These are phyloP conservation scores for Oryctolagus cuniculus DNA, from an alignment of 2,113 vertebrate species.

Conservation along the genomic window mOryCun1.1 NC_091435.1:56050001-56050500, in stretches of 20 bases:
- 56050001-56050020: not conserved
- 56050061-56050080: not conserved
- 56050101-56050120: not conserved
- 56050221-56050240: not conserved
- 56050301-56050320: too few relatives aligned
- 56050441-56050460: too few relatives aligned
- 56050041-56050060: not conserved
- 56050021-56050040: conserved; percentile 6
- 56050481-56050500: too few relatives aligned
- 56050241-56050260: not conserved
- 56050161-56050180: conserved; percentile 17
- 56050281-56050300: too few relatives aligned
- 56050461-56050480: too few relatives aligned
- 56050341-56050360: too few relatives aligned
- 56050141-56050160: conserved; percentile 19
- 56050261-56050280: too few relatives aligned
- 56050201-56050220: conserved; percentile 44
- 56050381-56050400: too few relatives aligned
- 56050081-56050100: conserved; percentile 18
- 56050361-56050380: too few relatives aligned
- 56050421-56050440: too few relatives aligned
- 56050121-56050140: conserved; percentile 35
- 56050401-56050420: too few relatives aligned
- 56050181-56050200: conserved; percentile 47
- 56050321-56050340: too few relatives aligned